Conservation (phyloP, 1,140 invertebrate species). For the Musca vetustissima region DNA sequence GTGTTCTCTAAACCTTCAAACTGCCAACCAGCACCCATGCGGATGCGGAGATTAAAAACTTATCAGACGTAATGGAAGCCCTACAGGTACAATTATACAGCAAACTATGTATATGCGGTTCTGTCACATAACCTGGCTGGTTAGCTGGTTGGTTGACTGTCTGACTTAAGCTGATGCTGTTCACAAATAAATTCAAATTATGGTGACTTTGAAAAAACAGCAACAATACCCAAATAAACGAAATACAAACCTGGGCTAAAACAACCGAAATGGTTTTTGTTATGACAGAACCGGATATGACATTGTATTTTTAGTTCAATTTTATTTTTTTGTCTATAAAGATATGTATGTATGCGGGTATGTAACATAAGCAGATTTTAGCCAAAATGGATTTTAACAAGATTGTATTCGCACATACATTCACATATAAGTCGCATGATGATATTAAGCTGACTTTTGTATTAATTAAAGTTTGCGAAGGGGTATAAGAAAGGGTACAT, state of each 20-base stretch:
- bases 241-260: neutral
- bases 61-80: conserved; percentile 23
- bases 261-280: conserved; percentile 8
- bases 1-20: neutral
- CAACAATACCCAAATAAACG: neutral
- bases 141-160: no score
- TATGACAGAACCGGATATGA: neutral
- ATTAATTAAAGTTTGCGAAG: conserved; percentile 12
- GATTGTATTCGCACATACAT: neutral
- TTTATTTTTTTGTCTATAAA: no score
- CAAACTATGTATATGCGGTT: neutral
- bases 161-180: neutral
- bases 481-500: no score
- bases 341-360: neutral
- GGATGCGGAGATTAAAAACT: conserved; percentile 15
- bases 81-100: conserved; percentile 18
- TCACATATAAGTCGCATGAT: neutral
- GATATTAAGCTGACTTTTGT: conserved; percentile 5
- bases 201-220: neutral
- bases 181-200: conserved; percentile 1
- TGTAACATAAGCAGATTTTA: neutral
- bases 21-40: neutral
- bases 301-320: neutral
- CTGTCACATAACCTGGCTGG: neutral
- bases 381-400: neutral